Base-by-base conservation (phyloP, 2,888 invertebrate species). In the Tetragonula carbonaria region DNA sequence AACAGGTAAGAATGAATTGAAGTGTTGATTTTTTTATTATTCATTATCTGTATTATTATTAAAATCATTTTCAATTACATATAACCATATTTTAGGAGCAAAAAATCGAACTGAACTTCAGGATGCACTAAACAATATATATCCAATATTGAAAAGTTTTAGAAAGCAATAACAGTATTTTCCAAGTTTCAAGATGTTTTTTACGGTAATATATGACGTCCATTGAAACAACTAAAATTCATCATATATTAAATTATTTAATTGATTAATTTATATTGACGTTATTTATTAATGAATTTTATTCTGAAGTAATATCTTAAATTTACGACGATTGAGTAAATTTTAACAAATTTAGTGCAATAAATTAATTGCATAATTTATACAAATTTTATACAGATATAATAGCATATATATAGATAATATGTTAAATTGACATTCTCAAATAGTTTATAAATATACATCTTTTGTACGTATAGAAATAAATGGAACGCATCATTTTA, bases 111-210 rank as follows among this genome's bases (percentile, higher is more conserved):
- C 96, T 92, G 99, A 99, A 93, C 97, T 99, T 66, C 97, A 97
- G 94, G 99, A 99, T 93, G 98, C 99, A 23, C 96, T 99, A 90
- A 98, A 98, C 90, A 98, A 98, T 92, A 99, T 99, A 92, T 98
- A 98, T 95, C 99, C 99, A 0, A 99, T 99, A 93, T 95, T 99
- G 88, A 97, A 98, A 93, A 98, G 98, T 94, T 99, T 98, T 94
- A 97, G 97, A 92, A 99, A 99, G 95, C 97, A 96, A 91, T 96
- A 95, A 95, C 55, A 59, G 75, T 81, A 80, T 82, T 77, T 76
- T 33, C 45, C 62, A 63, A 78, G 73, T 76, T 70, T 78, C n/a
- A 21, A 51, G 53, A 53, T 57, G 14, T 81, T 82, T 86, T 81
- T 11, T 78, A 79, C 18, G 3, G 62, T 53, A 38, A 65, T 57